Conservation (phyloP, 2,888 invertebrate genomes). For the Hydrotaea diabolus region DNA sequence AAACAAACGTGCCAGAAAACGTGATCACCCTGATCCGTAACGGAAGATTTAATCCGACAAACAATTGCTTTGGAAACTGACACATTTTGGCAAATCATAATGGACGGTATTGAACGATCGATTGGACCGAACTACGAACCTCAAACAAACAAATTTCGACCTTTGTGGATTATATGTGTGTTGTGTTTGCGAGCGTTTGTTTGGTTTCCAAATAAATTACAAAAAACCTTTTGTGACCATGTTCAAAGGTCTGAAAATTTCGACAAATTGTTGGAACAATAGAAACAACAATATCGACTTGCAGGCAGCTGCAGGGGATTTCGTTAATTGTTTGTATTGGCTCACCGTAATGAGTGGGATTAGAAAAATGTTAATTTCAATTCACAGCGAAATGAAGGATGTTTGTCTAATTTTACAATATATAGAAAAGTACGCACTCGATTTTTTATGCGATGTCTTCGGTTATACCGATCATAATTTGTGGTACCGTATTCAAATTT, state of each 20-base stretch:
- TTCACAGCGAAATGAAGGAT: not conserved
- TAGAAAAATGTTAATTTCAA: conserved; percentile 24
- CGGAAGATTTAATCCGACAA: not conserved
- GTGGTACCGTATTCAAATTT: too few relatives aligned
- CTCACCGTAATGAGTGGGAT: conserved; percentile 59
- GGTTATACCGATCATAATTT: too few relatives aligned
- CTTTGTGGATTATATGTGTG: not conserved
- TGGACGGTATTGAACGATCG: conserved; percentile 50
- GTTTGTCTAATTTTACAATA: not conserved
- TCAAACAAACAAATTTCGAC: conserved; percentile 16
- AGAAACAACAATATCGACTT: not conserved
- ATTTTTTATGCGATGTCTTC: too few relatives aligned
- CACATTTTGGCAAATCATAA: not conserved
- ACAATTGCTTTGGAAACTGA: conserved; percentile 43
- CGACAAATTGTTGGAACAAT: conserved; percentile 59
- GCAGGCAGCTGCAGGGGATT: conserved; percentile 56
- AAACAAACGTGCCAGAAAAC: not conserved
- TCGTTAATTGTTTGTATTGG: conserved; percentile 49
- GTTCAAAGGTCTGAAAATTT: conserved; percentile 58
- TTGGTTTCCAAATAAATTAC: conserved; percentile 28
- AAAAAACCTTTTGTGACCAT: conserved; percentile 51
- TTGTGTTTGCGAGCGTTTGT: conserved; percentile 30
- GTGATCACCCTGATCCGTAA: not conserved
- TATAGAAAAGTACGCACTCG: too few relatives aligned
- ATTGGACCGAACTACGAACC: conserved; percentile 43